A percentile compares a stretch with the other conserved stretches of the same genome.
Evolutionary conservation across 2,113 vertebrate species (phyloP).

Genomic region (Anolis carolinensis): DNA sequence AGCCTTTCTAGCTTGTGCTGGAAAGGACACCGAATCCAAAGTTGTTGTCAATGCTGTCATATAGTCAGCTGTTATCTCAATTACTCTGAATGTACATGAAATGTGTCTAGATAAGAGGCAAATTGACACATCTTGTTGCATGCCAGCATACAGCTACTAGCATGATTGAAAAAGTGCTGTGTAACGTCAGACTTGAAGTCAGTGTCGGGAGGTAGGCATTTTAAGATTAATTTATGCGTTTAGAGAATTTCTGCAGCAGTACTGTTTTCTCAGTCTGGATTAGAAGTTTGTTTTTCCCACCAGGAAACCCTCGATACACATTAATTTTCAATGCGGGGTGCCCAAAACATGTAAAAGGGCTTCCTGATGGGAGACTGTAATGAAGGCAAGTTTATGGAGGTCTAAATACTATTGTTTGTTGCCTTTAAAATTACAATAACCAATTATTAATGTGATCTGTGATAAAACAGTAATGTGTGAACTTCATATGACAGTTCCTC

Average conservation of each 20-base stretch:
- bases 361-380: background rate
- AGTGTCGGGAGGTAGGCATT: background rate
- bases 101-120: constrained; percentile 30
- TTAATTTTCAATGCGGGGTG: background rate
- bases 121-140: constrained; percentile 26
- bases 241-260: background rate
- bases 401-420: background rate
- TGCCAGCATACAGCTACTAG: constrained; percentile 13
- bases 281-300: too few species aligned
- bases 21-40: constrained; percentile 25
- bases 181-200: background rate
- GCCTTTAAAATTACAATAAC: background rate
- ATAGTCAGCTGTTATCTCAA: constrained; percentile 24
- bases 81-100: constrained; percentile 26
- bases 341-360: too few species aligned
- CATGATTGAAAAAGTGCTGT: constrained; percentile 7
- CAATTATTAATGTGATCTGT: background rate
- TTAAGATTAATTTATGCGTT: background rate
- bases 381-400: background rate
- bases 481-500: too few species aligned
- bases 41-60: constrained; percentile 23
- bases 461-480: too few species aligned
- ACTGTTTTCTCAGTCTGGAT: too few species aligned
- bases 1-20: background rate
- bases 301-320: background rate